phyloP scores from a whole-genome alignment of 53 echinoderm and acorn worm genomes.

The Paelopatides confundens region DNA sequence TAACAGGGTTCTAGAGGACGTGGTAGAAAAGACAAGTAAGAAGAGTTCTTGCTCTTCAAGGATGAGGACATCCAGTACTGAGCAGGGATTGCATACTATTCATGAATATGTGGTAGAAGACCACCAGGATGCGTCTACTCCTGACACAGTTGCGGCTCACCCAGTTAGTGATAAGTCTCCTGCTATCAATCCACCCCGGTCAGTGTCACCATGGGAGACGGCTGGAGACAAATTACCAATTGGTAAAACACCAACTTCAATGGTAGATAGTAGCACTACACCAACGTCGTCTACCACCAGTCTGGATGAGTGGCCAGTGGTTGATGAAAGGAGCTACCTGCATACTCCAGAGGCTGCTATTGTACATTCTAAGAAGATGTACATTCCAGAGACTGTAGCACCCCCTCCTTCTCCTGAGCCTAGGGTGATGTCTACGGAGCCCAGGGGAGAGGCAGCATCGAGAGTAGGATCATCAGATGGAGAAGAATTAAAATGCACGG shows the following conservation, averaged over 20 bases:
- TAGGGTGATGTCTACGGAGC: conserved; percentile 55
- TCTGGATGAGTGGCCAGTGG: conserved; percentile 87
- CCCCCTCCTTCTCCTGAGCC: conserved; percentile 98
- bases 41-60: not conserved
- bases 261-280: conserved; percentile 27
- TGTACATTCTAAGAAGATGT: conserved; percentile 34
- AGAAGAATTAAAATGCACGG: conserved; percentile 62
- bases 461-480: conserved; percentile 24
- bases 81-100: conserved; percentile 16
- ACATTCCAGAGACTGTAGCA: conserved; percentile 81
- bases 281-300: conserved; percentile 74
- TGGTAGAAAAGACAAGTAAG: not conserved
- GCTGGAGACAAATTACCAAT: not conserved
- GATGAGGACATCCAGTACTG: conserved; percentile 18
- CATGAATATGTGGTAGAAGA: not conserved
- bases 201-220: conserved; percentile 41
- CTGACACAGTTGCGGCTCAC: conserved; percentile 25
- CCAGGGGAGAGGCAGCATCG: not conserved
- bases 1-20: not conserved
- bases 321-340: conserved; percentile 91
- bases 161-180: not conserved
- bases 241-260: conserved; percentile 20
- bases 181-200: conserved; percentile 16
- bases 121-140: not conserved
- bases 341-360: conserved; percentile 63